phyloP scores from a whole-genome alignment of 1,140 invertebrate species.

The Maniola jurtina region DNA sequence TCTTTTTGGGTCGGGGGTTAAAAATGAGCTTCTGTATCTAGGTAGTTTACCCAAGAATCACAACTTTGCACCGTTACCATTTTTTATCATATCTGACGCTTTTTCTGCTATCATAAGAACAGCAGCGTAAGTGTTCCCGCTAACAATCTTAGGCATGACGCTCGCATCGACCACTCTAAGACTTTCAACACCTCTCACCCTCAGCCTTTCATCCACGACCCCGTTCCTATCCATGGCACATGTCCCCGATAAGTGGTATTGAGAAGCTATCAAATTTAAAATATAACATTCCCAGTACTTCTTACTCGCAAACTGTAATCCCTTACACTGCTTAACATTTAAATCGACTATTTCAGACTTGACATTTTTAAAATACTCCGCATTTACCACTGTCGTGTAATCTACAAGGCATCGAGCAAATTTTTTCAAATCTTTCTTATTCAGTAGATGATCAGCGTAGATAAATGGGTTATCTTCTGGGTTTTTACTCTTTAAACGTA shows the following conservation, averaged over 20 bases:
- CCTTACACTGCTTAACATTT: slow-evolving; percentile 68
- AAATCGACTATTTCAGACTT: slow-evolving; percentile 62
- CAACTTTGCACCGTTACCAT: slow-evolving; percentile 3
- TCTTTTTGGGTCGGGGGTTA: no score
- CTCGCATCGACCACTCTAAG: slow-evolving; percentile 58
- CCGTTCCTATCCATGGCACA: slow-evolving; percentile 81
- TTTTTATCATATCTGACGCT: slow-evolving; percentile 83
- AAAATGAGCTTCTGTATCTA: no score
- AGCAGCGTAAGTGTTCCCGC: slow-evolving; percentile 58
- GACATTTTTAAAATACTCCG: slow-evolving; percentile 77
- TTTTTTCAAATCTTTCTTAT: slow-evolving; percentile 86
- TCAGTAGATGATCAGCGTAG: slow-evolving; percentile 91
- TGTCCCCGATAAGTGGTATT: slow-evolving; percentile 73
- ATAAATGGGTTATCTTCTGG: slow-evolving; percentile 92
- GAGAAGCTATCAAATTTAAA: slow-evolving; percentile 49
- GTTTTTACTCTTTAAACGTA: slow-evolving; percentile 86
- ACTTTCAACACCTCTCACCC: slow-evolving; percentile 75
- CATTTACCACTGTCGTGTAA: slow-evolving; percentile 75
- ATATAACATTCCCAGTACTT: slow-evolving; percentile 82
- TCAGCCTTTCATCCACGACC: slow-evolving; percentile 79
- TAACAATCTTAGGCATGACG: slow-evolving; percentile 55
- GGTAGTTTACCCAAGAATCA: background rate
- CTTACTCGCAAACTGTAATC: slow-evolving; percentile 81
- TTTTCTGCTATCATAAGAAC: slow-evolving; percentile 84
- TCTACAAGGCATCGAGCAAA: slow-evolving; percentile 88